Evolutionary conservation across 2,888 invertebrate genomes (phyloP), one percentile per base, ranked within the genome.

Genomic region (Homarus gammarus): DNA sequence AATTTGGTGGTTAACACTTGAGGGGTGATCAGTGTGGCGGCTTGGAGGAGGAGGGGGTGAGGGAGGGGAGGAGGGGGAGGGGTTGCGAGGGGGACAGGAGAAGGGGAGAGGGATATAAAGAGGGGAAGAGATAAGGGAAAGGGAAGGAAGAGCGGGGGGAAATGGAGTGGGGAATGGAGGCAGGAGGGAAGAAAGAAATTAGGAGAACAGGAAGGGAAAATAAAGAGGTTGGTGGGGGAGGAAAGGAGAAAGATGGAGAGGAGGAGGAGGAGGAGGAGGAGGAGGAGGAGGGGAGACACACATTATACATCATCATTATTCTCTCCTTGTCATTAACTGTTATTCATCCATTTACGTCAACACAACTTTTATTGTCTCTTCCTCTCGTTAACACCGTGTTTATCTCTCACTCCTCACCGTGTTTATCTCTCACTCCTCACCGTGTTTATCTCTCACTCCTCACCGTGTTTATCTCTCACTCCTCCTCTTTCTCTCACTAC

Each of bases 141-240:
- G n/a, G n/a, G n/a, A n/a, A n/a, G n/a, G n/a, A n/a, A n/a, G n/a
- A n/a, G n/a, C n/a, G 18, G 56, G 10, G 18, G 10, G 56, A 56
- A 2, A n/a, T 1, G 1, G 0, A 56, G n/a, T 22, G 1, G 2
- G n/a, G n/a, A n/a, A n/a, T n/a, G 56, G 31, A 31, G 0, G 36
- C 3, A 1, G 6, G 56, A 18, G 56, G 18, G 56, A n/a, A 51
- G 51, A 51, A 31, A 31, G 56, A 51, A 33, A 18, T 51, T 15
- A 31, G 31, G 51, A 51, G 31, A 44, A n/a, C 12, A n/a, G 44
- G 77, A 77, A 51, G 61, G 79, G 61, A 36, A 79, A 56, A 79
- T 56, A 56, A 38, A 38, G 79, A 79, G 79, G 61, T 56, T 61
- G 79, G 33, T 36, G 18, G 61, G 61, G 79, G 36, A 61, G 61